Evolutionary conservation across 2,888 invertebrate species (phyloP).

Genomic region (Tachina fera): DNA sequence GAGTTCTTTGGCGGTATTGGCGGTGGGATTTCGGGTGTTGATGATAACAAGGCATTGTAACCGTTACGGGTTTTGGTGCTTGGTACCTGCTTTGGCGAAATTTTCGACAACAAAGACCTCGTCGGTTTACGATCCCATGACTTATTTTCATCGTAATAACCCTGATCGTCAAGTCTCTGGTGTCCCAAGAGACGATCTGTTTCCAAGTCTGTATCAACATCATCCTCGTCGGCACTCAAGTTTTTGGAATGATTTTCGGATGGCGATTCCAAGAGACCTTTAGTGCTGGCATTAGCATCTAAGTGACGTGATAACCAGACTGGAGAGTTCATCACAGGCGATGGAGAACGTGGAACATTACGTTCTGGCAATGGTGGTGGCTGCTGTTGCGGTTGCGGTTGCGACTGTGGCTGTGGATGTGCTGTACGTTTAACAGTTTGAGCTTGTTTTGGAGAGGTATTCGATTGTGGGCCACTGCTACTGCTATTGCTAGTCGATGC

Average conservation of each 20-base stretch:
- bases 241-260: slow-evolving; percentile 86
- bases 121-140: slow-evolving; percentile 82
- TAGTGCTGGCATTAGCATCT: slow-evolving; percentile 76
- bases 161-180: slow-evolving; percentile 96
- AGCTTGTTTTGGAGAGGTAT: slow-evolving; percentile 70
- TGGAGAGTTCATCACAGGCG: slow-evolving; percentile 84
- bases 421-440: slow-evolving; percentile 74
- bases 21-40: slow-evolving; percentile 81
- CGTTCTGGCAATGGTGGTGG: slow-evolving; percentile 82
- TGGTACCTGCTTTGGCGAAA: slow-evolving; percentile 81
- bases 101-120: slow-evolving; percentile 81
- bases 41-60: slow-evolving; percentile 82
- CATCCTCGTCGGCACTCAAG: slow-evolving; percentile 88
- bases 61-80: slow-evolving; percentile 82
- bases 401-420: slow-evolving; percentile 80
- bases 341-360: slow-evolving; percentile 77
- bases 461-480: slow-evolving; percentile 57
- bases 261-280: slow-evolving; percentile 77
- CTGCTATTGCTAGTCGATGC: slow-evolving; percentile 71
- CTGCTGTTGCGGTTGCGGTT: slow-evolving; percentile 70
- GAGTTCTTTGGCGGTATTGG: slow-evolving; percentile 80
- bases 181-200: slow-evolving; percentile 98
- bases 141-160: slow-evolving; percentile 93
- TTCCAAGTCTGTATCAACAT: slow-evolving; percentile 98
- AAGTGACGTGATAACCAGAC: slow-evolving; percentile 88